Percentiles rank a stretch among this genome's conserved stretches.
phyloP scores from a whole-genome alignment of 2,888 invertebrate genomes.

The Caenorhabditis uteleia region DNA sequence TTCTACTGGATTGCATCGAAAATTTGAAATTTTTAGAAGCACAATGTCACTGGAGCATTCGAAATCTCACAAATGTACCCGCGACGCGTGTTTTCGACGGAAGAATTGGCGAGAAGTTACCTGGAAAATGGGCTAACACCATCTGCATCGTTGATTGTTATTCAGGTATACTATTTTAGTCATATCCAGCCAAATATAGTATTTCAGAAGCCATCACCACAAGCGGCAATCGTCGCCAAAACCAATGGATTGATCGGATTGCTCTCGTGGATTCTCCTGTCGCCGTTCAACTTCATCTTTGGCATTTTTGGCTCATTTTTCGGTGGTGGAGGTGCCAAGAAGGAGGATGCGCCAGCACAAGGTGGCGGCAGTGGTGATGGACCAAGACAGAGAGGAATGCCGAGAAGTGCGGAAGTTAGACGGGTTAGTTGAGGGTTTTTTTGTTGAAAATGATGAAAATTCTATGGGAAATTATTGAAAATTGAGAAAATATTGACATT shows the following conservation, averaged over 20 bases:
- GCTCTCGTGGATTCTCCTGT: constrained; percentile 10
- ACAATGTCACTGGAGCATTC: constrained; percentile 21
- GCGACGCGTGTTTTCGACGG: constrained; percentile 32
- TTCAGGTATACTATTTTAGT: constrained; percentile 14
- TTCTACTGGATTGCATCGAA: background rate
- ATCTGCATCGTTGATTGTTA: constrained; percentile 38
- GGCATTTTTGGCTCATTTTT: constrained; percentile 2
- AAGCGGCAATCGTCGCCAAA: background rate
- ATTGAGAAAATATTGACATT: no score
- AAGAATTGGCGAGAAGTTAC: constrained; percentile 37
- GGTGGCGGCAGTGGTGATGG: background rate
- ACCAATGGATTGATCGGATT: constrained; percentile 1
- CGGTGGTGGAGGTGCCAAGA: background rate
- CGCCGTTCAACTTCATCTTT: constrained; percentile 15
- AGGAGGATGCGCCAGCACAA: background rate
- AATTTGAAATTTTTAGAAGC: constrained; percentile 3
- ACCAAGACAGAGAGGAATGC: constrained; percentile 23
- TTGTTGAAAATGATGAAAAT: background rate
- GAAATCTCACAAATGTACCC: constrained; percentile 45
- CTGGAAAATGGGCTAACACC: constrained; percentile 48
- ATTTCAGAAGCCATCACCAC: background rate
- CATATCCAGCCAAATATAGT: background rate
- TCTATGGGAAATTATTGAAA: background rate
- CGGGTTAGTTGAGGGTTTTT: constrained; percentile 12
- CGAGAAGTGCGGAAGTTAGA: constrained; percentile 32